phyloP scores from a whole-genome alignment of 2,113 vertebrate species.

The Pan troglodytes region NHGRI_mPanTro3-v2.1_pri NC_072416.2:87160501-87161000 shows the following conservation, averaged over 20 bases:
- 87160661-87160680: not conserved
- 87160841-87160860: too few species aligned
- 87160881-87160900: not conserved
- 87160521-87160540: accelerated
- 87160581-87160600: not conserved
- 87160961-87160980: not conserved
- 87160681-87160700: not conserved
- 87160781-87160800: not conserved
- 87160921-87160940: not conserved
- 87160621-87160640: accelerated
- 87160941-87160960: not conserved
- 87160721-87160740: not conserved
- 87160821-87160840: not conserved
- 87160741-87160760: not conserved
- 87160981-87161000: accelerated
- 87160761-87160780: not conserved
- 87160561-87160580: not conserved
- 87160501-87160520: too few species aligned
- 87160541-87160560: too few species aligned
- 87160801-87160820: not conserved
- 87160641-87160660: not conserved
- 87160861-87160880: too few species aligned
- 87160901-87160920: not conserved
- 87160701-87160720: too few species aligned
- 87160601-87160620: not conserved